Evolutionary conservation across 2,797 vertebrate species (phyloP).

Genomic region (Neostethus bicornis): DNA sequence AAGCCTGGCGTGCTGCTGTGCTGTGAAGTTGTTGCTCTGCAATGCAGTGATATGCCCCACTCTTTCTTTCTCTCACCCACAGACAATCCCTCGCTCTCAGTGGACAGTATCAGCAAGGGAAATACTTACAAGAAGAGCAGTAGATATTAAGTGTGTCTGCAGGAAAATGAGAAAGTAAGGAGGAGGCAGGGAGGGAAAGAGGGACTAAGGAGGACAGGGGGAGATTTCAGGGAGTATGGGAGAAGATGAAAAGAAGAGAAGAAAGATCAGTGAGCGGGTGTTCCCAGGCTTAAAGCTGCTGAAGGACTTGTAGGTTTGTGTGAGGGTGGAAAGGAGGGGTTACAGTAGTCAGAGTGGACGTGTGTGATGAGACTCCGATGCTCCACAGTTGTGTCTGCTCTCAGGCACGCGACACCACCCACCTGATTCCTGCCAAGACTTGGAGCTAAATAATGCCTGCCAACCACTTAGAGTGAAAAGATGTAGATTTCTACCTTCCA

Average conservation of each 20-base stretch:
- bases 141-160: conserved; percentile 16
- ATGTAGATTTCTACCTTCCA: conserved; percentile 35
- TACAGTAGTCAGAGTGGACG: conserved; percentile 35
- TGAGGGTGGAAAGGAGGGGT: conserved; percentile 27
- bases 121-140: conserved; percentile 56
- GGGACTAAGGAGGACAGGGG: conserved; percentile 54
- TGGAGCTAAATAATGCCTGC: conserved; percentile 43
- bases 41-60: conserved; percentile 73
- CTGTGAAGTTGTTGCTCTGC: conserved; percentile 67
- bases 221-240: conserved; percentile 67
- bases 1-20: conserved; percentile 43
- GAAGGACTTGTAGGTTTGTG: conserved; percentile 62
- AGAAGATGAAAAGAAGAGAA: conserved; percentile 60
- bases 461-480: conserved; percentile 42
- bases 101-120: conserved; percentile 71
- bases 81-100: conserved; percentile 71
- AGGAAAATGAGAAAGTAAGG: conserved; percentile 2
- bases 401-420: conserved; percentile 38
- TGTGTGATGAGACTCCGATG: conserved; percentile 22
- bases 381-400: conserved; percentile 34
- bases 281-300: conserved; percentile 66
- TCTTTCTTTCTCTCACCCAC: conserved; percentile 66
- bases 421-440: conserved; percentile 42
- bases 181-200: conserved; percentile 53
- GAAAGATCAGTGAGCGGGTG: conserved; percentile 67